Evolutionary conservation across 2,113 vertebrate genomes (phyloP), one percentile per base, ranked within the genome.

Genomic region (Halcyon malimbica): DNA sequence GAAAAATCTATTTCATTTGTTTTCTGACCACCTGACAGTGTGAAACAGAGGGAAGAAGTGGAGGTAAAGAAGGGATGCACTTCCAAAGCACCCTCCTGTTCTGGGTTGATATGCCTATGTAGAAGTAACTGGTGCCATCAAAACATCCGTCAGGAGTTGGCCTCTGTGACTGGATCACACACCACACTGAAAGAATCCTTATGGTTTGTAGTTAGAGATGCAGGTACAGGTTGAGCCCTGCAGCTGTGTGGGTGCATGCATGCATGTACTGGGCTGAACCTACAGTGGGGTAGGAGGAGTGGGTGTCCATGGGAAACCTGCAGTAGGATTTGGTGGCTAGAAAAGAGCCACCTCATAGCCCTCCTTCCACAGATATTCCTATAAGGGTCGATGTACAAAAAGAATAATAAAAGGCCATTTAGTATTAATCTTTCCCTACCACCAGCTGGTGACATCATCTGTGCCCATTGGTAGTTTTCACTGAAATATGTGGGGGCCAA

Each of bases 151-250:
- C 39, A 56, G 60, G n/a, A 57, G 1, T 4, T 16, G 16, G 25
- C 19, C 29, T 24, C 51, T 51, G 31, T 57, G 57, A 33, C 10
- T 11, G 19, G 56, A 26, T 71, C 5, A 13, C 23, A 20, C 7
- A 44, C 33, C 18, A 37, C 0, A 1, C 26, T 33, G 42, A 57
- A 73, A 79, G 26, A 18, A 35, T 51, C 31, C 18, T 64, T 10
- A 2, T 16, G 21, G 5, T 37, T 37, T 57, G 26, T 20, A 37
- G 23, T 2, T 37, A 42, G 42, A 37, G 42, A 42, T 0, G 0
- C 25, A 11, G 48, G 37, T 6, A 1, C n/a, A 65, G 25, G 29
- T 13, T 65, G 24, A 65, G 10, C 33, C 51, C 28, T 46, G 67
- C 11, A 31, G 35, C 57, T 31, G 13, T 16, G 46, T 29, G 41